phyloP scores from a whole-genome alignment of 2,888 invertebrate species.

The Tetragnatha montana region DNA sequence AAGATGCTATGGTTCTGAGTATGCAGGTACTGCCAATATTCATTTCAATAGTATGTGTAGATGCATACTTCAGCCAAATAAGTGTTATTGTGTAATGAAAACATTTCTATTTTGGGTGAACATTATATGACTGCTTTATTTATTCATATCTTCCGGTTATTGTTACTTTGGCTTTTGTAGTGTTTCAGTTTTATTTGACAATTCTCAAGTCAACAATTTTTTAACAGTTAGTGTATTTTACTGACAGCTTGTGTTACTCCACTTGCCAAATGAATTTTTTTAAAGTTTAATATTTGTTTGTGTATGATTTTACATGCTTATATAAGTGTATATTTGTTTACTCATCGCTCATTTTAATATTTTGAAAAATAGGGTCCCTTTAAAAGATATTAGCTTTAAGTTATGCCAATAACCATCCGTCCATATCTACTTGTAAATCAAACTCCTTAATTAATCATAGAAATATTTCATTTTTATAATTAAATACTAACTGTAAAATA shows the following conservation, averaged over 20 bases:
- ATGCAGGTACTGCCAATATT: slow-evolving; percentile 66
- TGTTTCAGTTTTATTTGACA: neutral
- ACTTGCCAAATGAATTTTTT: neutral
- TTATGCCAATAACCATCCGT: slow-evolving; percentile 52
- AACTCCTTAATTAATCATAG: slow-evolving; percentile 14
- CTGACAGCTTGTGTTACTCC: neutral
- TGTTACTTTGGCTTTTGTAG: slow-evolving; percentile 7
- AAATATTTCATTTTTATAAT: neutral
- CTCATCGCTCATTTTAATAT: too few relatives aligned
- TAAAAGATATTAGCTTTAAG: neutral
- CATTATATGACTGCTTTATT: slow-evolving; percentile 42
- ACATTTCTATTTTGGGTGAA: slow-evolving; percentile 9
- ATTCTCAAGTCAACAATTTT: neutral
- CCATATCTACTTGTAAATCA: slow-evolving; percentile 44
- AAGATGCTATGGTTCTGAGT: slow-evolving; percentile 50
- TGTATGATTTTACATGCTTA: neutral
- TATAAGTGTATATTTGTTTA: neutral
- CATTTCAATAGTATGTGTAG: slow-evolving; percentile 49
- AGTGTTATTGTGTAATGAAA: slow-evolving; percentile 1
- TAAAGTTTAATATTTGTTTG: neutral
- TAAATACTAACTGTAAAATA: neutral
- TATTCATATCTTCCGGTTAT: slow-evolving; percentile 4
- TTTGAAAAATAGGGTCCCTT: neutral
- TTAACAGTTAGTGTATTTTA: neutral
- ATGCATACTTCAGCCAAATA: slow-evolving; percentile 40